Conservation (phyloP, 2,113 vertebrate species). For the Gallinago jamesoni region DNA sequence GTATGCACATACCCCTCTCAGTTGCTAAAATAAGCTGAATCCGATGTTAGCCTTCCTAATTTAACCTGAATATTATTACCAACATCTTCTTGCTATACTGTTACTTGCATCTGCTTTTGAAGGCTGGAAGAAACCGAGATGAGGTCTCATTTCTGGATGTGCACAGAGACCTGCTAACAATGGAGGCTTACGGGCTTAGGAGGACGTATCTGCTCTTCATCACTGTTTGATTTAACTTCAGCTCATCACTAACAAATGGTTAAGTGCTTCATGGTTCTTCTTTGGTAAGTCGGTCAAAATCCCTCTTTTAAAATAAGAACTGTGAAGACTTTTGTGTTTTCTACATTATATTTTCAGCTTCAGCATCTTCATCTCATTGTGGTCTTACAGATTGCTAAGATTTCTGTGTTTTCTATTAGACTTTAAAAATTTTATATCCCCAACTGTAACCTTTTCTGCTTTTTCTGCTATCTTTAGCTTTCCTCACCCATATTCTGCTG, state of each 20-base stretch:
- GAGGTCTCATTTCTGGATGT: not conserved
- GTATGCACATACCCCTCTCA: not conserved
- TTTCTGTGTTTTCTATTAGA: not conserved
- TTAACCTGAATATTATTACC: not conserved
- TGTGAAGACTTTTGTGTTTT: not conserved
- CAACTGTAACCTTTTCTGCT: not conserved
- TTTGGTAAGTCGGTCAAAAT: not conserved
- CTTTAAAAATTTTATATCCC: not conserved
- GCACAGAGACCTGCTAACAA: not conserved
- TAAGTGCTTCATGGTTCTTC: not conserved
- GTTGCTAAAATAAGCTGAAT: not conserved
- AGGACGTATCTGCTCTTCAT: not conserved
- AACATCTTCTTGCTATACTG: not conserved
- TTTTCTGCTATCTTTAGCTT: not conserved
- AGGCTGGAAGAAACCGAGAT: not conserved
- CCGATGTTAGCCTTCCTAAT: not conserved
- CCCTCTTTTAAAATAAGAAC: not conserved
- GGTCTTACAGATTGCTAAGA: not conserved
- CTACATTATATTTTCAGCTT: not conserved
- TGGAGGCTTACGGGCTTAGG: not conserved
- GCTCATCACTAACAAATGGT: not conserved
- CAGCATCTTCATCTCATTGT: not conserved
- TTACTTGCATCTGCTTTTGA: not conserved
- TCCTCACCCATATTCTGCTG: not conserved
- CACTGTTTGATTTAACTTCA: not conserved